phyloP scores from a whole-genome alignment of 2,888 invertebrate species.

The Cecidostiba fungosa region DNA sequence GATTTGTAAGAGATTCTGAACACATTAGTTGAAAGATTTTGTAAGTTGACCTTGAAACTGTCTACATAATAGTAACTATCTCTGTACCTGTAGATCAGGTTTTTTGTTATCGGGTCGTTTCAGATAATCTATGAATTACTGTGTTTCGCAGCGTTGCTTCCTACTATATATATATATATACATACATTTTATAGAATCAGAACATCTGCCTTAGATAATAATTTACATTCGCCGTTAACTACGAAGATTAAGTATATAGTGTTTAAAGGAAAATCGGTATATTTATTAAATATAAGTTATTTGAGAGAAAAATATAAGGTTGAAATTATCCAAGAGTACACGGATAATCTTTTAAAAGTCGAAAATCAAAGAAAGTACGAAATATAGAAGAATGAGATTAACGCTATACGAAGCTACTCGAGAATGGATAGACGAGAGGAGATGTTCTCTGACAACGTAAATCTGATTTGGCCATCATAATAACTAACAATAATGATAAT shows the following conservation, averaged over 20 bases:
- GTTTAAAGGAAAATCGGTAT: constrained; percentile 34
- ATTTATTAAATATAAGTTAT: constrained; percentile 33
- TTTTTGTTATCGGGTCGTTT: constrained; percentile 27
- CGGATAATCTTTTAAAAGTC: constrained; percentile 53
- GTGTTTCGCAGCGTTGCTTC: constrained; percentile 9
- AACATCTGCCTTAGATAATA: constrained; percentile 53
- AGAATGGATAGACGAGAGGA: not conserved
- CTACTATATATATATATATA: constrained; percentile 23
- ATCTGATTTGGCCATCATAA: constrained; percentile 46
- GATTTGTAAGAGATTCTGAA: constrained; percentile 42
- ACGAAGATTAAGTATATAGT: constrained; percentile 31
- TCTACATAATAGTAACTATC: not conserved
- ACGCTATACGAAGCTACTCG: not conserved
- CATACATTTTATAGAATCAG: constrained; percentile 55
- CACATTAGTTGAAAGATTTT: constrained; percentile 55
- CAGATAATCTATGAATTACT: constrained; percentile 14
- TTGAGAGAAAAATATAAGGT: constrained; percentile 43
- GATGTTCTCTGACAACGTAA: constrained; percentile 41
- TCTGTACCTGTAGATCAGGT: constrained; percentile 11
- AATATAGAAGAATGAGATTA: constrained; percentile 51
- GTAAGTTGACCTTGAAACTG: constrained; percentile 32
- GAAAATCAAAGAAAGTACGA: constrained; percentile 66
- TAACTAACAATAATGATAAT: constrained; percentile 37
- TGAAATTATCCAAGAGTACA: constrained; percentile 43
- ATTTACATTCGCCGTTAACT: constrained; percentile 51